phyloP scores from a whole-genome alignment of 2,113 vertebrate species.

The Setophaga petechia region DNA sequence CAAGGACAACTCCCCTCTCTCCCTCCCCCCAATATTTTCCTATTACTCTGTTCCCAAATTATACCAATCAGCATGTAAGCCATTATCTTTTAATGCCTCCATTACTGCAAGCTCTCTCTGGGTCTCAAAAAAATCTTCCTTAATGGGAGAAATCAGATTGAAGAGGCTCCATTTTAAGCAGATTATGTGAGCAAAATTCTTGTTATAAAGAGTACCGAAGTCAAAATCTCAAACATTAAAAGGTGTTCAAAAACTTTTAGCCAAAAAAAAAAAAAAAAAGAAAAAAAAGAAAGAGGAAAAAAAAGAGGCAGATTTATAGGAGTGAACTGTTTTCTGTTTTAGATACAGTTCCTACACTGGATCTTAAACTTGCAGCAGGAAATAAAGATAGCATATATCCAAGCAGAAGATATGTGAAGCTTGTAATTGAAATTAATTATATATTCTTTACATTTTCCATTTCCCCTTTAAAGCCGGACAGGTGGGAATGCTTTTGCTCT shows the following conservation, averaged over 20 bases:
- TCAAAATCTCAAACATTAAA: slow-evolving; percentile 31
- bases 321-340: slow-evolving; percentile 40
- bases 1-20: slow-evolving; percentile 1
- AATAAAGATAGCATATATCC: slow-evolving; percentile 58
- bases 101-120: slow-evolving; percentile 49
- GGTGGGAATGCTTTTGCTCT: slow-evolving; percentile 76
- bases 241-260: slow-evolving; percentile 17
- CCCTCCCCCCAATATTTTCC: slow-evolving; percentile 40
- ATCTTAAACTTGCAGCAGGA: slow-evolving; percentile 43
- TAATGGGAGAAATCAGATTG: slow-evolving; percentile 50
- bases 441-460: slow-evolving; percentile 77
- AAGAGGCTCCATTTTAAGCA: slow-evolving; percentile 56
- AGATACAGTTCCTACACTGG: slow-evolving; percentile 29
- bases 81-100: slow-evolving; percentile 66
- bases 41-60: slow-evolving; percentile 61
- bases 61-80: slow-evolving; percentile 66
- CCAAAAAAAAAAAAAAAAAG: background rate
- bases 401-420: slow-evolving; percentile 49
- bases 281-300: background rate
- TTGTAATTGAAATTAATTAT: slow-evolving; percentile 81
- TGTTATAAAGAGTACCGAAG: slow-evolving; percentile 28
- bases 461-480: slow-evolving; percentile 73
- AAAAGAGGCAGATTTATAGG: background rate
- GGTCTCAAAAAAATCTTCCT: slow-evolving; percentile 61
- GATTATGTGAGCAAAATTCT: slow-evolving; percentile 39